Base-by-base conservation (phyloP, 2,888 invertebrate species). In the Iselma pallidipennis region DNA sequence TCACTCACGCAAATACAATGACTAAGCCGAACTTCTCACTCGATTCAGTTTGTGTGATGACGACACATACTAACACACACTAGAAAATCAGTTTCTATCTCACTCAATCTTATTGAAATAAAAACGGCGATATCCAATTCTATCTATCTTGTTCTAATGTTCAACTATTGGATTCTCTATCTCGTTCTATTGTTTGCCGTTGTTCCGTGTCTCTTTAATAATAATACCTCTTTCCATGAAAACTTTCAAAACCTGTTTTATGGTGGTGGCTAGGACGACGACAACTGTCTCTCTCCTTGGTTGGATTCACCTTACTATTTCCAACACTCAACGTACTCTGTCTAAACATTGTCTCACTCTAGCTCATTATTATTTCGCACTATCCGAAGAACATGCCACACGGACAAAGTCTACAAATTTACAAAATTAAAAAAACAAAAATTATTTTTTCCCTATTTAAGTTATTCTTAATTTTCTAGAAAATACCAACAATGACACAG, bases 161-260 rank as follows among this genome's bases (percentile, higher is more conserved):
- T 16, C 7, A 7, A 54, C 25, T 54, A 50, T 49, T 26, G 12
- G 37, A 37, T 25, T 51, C 19, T 49, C 57, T 33, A 42, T 60
- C 62, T 53, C 61, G 28, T 52, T 66, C 50, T 53, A 61, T 53
- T 61, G 63, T 61, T 62, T 33, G 33, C 66, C 66, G 66, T 70
- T n/a, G n/a, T n/a, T n/a, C n/a, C n/a, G n/a, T n/a, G n/a, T n/a
- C 73, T 74, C 71, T 76, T 77, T 75, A 72, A n/a, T 75, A 75
- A 72, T 76, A 76, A 75, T 74, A 74, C 76, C 76, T 75, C 73
- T 76, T 78, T 77, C 77, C 76, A 71, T 74, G 77, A 77, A 79
- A 78, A 79, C 79, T 80, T 79, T 80, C 80, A 80, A 81, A 37
- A 81, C 81, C 80, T 80, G 81, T 81, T 80, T 75, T 54, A 37